Conservation (phyloP, 2,113 vertebrate species). For the Sceloporus tristichus region DNA sequence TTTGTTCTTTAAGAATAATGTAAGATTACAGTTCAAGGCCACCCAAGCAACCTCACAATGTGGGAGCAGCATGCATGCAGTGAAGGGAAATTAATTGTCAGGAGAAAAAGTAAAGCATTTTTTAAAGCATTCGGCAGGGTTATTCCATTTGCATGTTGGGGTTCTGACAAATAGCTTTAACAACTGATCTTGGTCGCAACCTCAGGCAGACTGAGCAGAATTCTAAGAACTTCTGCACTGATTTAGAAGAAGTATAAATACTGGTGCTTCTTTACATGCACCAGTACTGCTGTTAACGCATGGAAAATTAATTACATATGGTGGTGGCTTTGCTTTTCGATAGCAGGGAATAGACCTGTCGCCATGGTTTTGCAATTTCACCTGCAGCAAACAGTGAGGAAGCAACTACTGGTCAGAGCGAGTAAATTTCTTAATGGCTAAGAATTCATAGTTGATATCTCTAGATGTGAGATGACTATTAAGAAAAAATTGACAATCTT, state of each 20-base stretch:
- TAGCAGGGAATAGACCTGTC: background rate
- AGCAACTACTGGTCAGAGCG: background rate
- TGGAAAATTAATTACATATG: background rate
- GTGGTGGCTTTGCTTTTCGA: background rate
- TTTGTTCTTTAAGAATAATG: constrained; percentile 51
- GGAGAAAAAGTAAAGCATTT: background rate
- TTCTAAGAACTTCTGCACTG: background rate
- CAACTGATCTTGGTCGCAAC: background rate
- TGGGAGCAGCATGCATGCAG: background rate
- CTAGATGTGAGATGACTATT: background rate
- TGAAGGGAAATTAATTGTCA: background rate
- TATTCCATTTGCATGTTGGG: background rate
- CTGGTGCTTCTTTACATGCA: background rate
- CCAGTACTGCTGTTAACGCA: background rate
- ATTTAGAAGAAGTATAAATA: background rate
- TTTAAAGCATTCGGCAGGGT: background rate
- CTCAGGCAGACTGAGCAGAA: background rate
- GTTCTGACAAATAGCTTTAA: background rate
- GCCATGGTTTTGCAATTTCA: background rate
- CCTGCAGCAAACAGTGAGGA: background rate
- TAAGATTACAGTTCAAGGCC: constrained; percentile 10
- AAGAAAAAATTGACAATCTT: background rate
- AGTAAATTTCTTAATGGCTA: background rate
- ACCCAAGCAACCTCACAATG: background rate
- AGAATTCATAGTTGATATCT: background rate